Evolutionary conservation across 2,888 invertebrate genomes (phyloP).

Genomic region (Brachycybe producta): DNA sequence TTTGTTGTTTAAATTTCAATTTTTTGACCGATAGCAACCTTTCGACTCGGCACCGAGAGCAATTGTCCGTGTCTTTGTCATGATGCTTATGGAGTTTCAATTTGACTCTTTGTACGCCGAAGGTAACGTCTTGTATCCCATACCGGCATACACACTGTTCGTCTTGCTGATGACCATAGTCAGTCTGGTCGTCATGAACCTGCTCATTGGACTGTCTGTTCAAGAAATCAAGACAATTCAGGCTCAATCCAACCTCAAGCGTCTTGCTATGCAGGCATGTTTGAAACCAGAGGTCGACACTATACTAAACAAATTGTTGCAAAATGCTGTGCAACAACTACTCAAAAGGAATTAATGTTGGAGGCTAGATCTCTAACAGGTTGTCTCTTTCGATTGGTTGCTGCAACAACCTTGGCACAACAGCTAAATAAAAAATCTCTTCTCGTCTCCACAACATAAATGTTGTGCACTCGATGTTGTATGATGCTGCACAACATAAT

Average conservation of each 20-base stretch:
- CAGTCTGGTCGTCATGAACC: conserved; percentile 34
- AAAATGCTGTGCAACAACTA: no score
- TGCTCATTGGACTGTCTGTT: conserved; percentile 40
- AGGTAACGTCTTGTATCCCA: conserved; percentile 25
- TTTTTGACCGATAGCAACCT: conserved; percentile 22
- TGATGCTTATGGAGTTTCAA: conserved; percentile 36
- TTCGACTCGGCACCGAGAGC: conserved; percentile 28
- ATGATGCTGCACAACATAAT: no score
- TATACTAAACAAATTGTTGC: no score
- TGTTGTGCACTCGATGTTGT: no score
- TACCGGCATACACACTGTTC: conserved; percentile 35
- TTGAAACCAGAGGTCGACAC: conserved; percentile 3
- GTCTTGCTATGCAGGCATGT: conserved; percentile 34
- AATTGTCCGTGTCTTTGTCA: conserved; percentile 32
- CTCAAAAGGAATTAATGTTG: neutral
- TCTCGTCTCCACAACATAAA: no score
- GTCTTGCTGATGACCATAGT: conserved; percentile 28
- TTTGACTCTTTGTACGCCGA: conserved; percentile 30
- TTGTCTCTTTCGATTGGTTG: no score
- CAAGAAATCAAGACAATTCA: conserved; percentile 42
- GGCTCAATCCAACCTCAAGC: conserved; percentile 37
- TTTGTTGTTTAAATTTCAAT: neutral
- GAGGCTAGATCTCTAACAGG: neutral
- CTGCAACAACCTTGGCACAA: no score
- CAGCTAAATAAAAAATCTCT: no score